These are phyloP conservation scores for Protonibea diacanthus DNA, from an alignment of 2,797 vertebrate species.

Conservation along the genomic window DNA sequence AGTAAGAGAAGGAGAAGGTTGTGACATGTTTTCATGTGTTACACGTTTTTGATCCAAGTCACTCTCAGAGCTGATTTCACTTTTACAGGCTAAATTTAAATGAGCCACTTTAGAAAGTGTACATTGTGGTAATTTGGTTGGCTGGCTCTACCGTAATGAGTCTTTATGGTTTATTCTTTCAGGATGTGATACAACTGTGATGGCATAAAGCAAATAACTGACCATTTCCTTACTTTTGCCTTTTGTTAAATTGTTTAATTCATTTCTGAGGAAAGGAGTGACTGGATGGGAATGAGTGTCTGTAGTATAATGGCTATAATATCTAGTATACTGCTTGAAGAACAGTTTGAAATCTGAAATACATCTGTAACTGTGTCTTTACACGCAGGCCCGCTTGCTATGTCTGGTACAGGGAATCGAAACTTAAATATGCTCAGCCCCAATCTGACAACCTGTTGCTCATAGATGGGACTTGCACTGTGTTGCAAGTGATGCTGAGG, in stretches of 20 bases:
- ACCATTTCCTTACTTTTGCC: constrained; percentile 11
- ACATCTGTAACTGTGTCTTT: constrained; percentile 8
- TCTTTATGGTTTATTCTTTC: constrained; percentile 5
- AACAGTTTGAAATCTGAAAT: constrained; percentile 3
- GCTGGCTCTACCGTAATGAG: constrained; percentile 5
- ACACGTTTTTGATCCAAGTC: constrained; percentile 18
- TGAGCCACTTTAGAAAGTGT: not conserved
- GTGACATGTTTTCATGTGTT: constrained; percentile 45
- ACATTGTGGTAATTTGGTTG: not conserved
- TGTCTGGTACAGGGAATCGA: constrained; percentile 36
- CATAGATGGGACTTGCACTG: constrained; percentile 1
- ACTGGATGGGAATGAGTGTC: not conserved
- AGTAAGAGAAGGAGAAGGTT: constrained; percentile 34
- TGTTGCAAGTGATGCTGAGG: constrained; percentile 12
- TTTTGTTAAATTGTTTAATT: constrained; percentile 7
- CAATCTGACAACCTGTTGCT: constrained; percentile 21
- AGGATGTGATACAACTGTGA: not conserved
- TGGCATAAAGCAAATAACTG: not conserved
- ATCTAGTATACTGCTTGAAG: not conserved
- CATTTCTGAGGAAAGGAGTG: not conserved
- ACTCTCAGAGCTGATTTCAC: constrained; percentile 11
- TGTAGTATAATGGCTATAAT: not conserved
- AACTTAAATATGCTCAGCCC: constrained; percentile 38
- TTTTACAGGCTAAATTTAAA: constrained; percentile 25
- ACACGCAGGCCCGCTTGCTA: not conserved